A percentile compares a stretch with the other conserved stretches of the same genome.
Conservation (phyloP, 1,140 invertebrate species). For the Drosophila albomicans region DNA sequence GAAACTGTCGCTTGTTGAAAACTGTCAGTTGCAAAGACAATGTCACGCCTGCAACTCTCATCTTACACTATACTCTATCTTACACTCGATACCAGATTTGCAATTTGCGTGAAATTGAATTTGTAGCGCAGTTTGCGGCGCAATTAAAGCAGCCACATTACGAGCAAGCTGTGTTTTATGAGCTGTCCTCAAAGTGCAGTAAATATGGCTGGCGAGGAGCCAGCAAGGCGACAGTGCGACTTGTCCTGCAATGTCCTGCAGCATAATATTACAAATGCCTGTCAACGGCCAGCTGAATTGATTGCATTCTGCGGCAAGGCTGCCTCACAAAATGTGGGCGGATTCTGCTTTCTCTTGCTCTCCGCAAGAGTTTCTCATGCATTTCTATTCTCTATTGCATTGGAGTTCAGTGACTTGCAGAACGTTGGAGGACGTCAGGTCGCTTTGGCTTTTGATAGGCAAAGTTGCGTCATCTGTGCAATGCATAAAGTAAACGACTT, state of each 20-base stretch:
- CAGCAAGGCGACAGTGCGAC: slow-evolving; percentile 52
- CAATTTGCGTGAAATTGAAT: slow-evolving; percentile 61
- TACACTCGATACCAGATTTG: not conserved
- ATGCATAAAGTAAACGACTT: slow-evolving; percentile 5
- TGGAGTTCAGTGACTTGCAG: slow-evolving; percentile 65
- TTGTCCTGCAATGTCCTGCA: slow-evolving; percentile 31
- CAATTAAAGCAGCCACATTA: slow-evolving; percentile 72
- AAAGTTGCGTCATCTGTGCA: slow-evolving; percentile 29
- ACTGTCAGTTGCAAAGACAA: not conserved
- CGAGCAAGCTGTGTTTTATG: slow-evolving; percentile 53
- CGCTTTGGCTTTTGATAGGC: not conserved
- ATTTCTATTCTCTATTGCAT: not conserved
- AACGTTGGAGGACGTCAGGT: slow-evolving; percentile 4
- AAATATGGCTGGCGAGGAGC: slow-evolving; percentile 69
- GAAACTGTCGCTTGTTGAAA: slow-evolving; percentile 35
- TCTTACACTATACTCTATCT: not conserved
- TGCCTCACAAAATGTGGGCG: slow-evolving; percentile 57
- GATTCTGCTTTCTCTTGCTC: not conserved
- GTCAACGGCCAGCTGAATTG: slow-evolving; percentile 70
- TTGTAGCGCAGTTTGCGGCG: slow-evolving; percentile 59
- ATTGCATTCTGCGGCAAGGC: slow-evolving; percentile 48
- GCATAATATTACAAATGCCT: slow-evolving; percentile 56
- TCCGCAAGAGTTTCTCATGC: not conserved
- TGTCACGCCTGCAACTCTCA: not conserved
- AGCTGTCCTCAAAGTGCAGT: slow-evolving; percentile 66